phyloP scores from a whole-genome alignment of 2,797 vertebrate genomes.

The Anguilla anguilla region DNA sequence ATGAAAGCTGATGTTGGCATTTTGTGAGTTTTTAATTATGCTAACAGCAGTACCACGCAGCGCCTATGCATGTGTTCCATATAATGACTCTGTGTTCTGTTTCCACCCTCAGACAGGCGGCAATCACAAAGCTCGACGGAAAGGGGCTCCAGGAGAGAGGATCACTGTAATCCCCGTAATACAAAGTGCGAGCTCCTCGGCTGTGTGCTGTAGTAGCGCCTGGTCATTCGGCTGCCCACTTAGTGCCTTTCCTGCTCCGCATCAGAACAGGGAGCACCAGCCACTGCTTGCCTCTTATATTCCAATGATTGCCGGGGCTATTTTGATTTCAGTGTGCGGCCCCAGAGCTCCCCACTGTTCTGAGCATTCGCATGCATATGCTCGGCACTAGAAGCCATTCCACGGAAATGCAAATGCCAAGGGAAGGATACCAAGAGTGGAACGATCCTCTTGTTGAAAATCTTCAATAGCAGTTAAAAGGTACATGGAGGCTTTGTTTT shows the following conservation, averaged over 20 bases:
- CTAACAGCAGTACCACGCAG: slow-evolving; percentile 57
- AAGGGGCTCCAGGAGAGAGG: slow-evolving; percentile 45
- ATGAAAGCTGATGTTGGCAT: slow-evolving; percentile 69
- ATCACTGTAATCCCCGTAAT: slow-evolving; percentile 52
- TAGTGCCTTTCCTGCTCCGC: slow-evolving; percentile 60
- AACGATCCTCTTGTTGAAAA: slow-evolving; percentile 47
- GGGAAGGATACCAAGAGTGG: slow-evolving; percentile 52
- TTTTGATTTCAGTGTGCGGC: slow-evolving; percentile 68
- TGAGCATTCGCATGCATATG: slow-evolving; percentile 57
- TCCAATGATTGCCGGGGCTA: slow-evolving; percentile 70
- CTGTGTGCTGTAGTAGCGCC: slow-evolving; percentile 43
- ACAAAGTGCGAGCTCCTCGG: slow-evolving; percentile 64
- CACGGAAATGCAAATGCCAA: slow-evolving; percentile 60
- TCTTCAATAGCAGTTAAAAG: slow-evolving; percentile 51
- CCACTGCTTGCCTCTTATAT: slow-evolving; percentile 64
- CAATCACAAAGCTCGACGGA: slow-evolving; percentile 58
- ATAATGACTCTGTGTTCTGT: slow-evolving; percentile 61
- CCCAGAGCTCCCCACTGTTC: slow-evolving; percentile 55
- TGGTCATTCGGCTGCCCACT: slow-evolving; percentile 59
- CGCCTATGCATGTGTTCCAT: slow-evolving; percentile 65
- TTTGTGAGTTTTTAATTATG: slow-evolving; percentile 70
- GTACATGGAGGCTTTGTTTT: slow-evolving; percentile 45
- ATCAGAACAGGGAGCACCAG: slow-evolving; percentile 59
- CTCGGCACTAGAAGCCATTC: slow-evolving; percentile 64
- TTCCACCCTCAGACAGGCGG: slow-evolving; percentile 54